These are phyloP conservation scores for Microcebus murinus DNA, from an alignment of 2,113 vertebrate genomes.

Conservation along the genomic window DNA sequence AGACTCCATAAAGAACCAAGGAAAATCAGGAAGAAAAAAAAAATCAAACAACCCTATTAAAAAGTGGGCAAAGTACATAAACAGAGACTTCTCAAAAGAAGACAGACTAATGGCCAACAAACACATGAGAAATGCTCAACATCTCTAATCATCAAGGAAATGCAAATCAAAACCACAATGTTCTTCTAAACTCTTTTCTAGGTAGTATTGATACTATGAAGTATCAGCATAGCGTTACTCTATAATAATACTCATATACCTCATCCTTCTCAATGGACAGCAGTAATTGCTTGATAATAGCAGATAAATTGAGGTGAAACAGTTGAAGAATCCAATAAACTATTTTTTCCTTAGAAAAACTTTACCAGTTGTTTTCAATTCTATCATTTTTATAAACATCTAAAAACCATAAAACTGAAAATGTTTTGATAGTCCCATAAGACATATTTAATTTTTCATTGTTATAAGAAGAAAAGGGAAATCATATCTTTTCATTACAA, in stretches of 20 bases:
- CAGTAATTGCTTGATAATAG: background rate
- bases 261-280: background rate
- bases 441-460: background rate
- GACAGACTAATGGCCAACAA: no score
- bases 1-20: no score
- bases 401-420: background rate
- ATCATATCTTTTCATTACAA: background rate
- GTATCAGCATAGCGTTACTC: background rate
- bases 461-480: background rate
- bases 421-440: background rate
- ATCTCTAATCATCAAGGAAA: no score
- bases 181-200: background rate
- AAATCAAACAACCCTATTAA: no score
- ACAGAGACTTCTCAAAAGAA: no score
- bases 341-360: background rate
- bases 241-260: background rate
- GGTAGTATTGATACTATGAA: background rate
- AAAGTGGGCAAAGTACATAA: no score
- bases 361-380: background rate
- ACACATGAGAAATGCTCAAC: no score
- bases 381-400: background rate
- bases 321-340: background rate
- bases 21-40: no score
- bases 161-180: no score
- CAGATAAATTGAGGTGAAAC: background rate